A percentile compares a stretch with the other conserved stretches of the same genome.
Evolutionary conservation across 2,797 vertebrate genomes (phyloP).

Genomic region (Sebastes diaconus): DNA sequence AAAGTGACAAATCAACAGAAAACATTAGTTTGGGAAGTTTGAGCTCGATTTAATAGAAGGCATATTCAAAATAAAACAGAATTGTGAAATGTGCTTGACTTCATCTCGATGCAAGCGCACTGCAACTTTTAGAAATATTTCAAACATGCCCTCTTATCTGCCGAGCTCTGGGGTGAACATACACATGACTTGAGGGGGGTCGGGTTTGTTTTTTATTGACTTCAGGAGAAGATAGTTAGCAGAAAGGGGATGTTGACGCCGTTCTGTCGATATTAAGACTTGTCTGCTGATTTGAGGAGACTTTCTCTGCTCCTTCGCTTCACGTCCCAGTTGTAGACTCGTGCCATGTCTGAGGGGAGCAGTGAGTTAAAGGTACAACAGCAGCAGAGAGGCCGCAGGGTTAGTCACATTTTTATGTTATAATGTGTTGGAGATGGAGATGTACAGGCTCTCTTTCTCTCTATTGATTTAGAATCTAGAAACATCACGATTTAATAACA

Average conservation of each 20-base stretch:
- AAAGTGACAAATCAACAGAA: slow-evolving; percentile 83
- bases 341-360: slow-evolving; percentile 92
- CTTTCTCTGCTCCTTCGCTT: slow-evolving; percentile 98
- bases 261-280: slow-evolving; percentile 81
- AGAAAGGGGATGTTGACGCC: not conserved
- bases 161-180: slow-evolving; percentile 40
- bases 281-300: slow-evolving; percentile 88
- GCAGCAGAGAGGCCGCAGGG: not conserved
- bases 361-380: slow-evolving; percentile 46
- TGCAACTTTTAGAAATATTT: not conserved
- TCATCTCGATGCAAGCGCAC: not conserved
- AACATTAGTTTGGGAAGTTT: slow-evolving; percentile 57
- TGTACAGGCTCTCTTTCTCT: not conserved
- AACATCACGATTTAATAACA: too few relatives aligned
- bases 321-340: slow-evolving; percentile 99
- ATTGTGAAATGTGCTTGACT: not conserved
- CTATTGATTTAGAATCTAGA: too few relatives aligned
- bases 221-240: slow-evolving; percentile 32
- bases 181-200: slow-evolving; percentile 28
- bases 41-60: slow-evolving; percentile 3
- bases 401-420: too few relatives aligned
- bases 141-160: not conserved
- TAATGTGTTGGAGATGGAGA: too few relatives aligned
- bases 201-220: slow-evolving; percentile 13
- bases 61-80: not conserved